Conservation (phyloP, 2,113 vertebrate species). For the Plotosus lineatus region DNA sequence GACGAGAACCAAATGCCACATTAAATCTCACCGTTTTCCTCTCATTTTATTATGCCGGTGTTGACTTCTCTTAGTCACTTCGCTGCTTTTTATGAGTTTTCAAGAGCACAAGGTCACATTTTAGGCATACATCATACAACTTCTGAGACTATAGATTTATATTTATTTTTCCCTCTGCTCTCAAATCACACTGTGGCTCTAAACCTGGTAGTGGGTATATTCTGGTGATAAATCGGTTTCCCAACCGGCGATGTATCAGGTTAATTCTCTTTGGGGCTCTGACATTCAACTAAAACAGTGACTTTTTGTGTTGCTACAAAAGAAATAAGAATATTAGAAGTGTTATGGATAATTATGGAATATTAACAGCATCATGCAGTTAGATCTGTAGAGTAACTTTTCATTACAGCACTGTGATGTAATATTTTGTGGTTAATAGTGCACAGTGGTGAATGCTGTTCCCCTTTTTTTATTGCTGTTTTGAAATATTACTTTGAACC, state of each 20-base stretch:
- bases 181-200: neutral
- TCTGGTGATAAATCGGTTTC: conserved; percentile 28
- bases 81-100: conserved; percentile 27
- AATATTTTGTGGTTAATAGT: neutral
- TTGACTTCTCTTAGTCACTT: conserved; percentile 22
- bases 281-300: neutral
- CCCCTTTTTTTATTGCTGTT: conserved; percentile 15
- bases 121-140: conserved; percentile 23
- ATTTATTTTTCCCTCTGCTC: conserved; percentile 6
- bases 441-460: neutral
- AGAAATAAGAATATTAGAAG: neutral
- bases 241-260: neutral
- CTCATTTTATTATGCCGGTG: conserved; percentile 27
- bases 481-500: neutral
- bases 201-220: conserved; percentile 7
- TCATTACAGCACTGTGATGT: neutral
- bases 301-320: conserved; percentile 7
- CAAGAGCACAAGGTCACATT: conserved; percentile 25
- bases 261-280: neutral
- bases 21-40: neutral
- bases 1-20: conserved; percentile 28
- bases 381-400: neutral
- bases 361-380: neutral
- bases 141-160: conserved; percentile 2
- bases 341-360: neutral